Conservation (phyloP, 53 echinoderm and acorn worm genomes). For the Glandiceps talaboti region DNA sequence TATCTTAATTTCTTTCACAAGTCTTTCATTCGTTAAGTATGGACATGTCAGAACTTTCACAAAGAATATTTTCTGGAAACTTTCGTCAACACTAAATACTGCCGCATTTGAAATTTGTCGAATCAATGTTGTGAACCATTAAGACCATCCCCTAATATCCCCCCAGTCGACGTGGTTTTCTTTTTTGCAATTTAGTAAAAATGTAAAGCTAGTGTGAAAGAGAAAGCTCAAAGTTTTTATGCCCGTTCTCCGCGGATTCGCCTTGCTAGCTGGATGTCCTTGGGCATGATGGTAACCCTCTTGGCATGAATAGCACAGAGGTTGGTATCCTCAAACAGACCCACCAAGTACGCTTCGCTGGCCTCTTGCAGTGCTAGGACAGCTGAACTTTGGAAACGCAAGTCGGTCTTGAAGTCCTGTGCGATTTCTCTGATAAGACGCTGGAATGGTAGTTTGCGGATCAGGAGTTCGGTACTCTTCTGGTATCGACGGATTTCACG, state of each 20-base stretch:
- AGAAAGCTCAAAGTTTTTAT: slow-evolving; percentile 1
- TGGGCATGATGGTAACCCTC: slow-evolving; percentile 56
- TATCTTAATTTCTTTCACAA: too few species aligned
- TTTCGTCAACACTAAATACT: too few species aligned
- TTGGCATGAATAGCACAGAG: slow-evolving; percentile 59
- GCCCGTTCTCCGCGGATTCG: slow-evolving; percentile 51
- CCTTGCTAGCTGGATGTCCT: slow-evolving; percentile 51
- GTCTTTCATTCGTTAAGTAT: too few species aligned
- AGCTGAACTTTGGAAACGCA: slow-evolving; percentile 56
- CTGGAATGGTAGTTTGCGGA: slow-evolving; percentile 60
- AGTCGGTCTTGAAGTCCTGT: slow-evolving; percentile 58
- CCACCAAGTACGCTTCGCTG: slow-evolving; percentile 49
- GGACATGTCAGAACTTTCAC: too few species aligned
- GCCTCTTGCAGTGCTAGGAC: slow-evolving; percentile 47
- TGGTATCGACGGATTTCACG: slow-evolving; percentile 43
- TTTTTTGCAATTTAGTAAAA: too few species aligned
- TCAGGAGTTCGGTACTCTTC: slow-evolving; percentile 49
- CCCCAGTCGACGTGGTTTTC: too few species aligned
- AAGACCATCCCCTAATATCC: too few species aligned
- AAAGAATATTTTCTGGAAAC: too few species aligned
- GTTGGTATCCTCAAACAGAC: slow-evolving; percentile 54
- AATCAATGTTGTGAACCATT: too few species aligned
- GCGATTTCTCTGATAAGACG: slow-evolving; percentile 54
- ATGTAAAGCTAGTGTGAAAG: neutral
- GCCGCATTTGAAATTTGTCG: too few species aligned